These are phyloP conservation scores for Salvelinus namaycush DNA, from an alignment of 2,113 vertebrate genomes.

Conservation along the genomic window DNA sequence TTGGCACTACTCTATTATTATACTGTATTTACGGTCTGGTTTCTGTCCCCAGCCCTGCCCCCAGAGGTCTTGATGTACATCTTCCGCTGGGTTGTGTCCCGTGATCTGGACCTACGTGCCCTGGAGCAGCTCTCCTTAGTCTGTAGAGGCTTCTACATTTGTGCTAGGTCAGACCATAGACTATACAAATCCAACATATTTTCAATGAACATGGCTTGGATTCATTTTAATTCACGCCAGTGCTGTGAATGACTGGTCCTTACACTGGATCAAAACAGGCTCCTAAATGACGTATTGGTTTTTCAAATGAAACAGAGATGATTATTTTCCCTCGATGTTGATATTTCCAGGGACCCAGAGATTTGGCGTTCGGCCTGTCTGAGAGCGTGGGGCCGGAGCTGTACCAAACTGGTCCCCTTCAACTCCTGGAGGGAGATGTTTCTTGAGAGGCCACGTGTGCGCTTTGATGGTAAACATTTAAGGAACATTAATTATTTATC, in stretches of 20 bases:
- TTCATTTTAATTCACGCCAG: background rate
- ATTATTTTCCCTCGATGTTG: background rate
- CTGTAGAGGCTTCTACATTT: conserved; percentile 96
- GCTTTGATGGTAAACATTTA: conserved; percentile 86
- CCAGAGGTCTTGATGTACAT: conserved; percentile 97
- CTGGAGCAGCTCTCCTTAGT: conserved; percentile 94
- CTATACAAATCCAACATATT: too few species aligned
- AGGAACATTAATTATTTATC: too few species aligned
- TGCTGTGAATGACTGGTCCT: too few species aligned
- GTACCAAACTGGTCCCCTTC: conserved; percentile 86
- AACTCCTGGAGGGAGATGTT: conserved; percentile 98
- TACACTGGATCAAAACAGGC: background rate
- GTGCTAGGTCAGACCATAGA: conserved; percentile 83
- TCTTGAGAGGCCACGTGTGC: conserved; percentile 89
- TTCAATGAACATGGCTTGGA: conserved; percentile 81
- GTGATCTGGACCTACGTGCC: conserved; percentile 91
- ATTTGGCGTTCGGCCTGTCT: conserved; percentile 94
- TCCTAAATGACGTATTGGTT: background rate
- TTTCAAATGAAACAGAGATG: too few species aligned
- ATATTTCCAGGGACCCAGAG: conserved; percentile 87
- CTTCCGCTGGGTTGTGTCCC: conserved; percentile 98
- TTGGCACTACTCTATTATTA: background rate
- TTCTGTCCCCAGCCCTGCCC: conserved; percentile 88
- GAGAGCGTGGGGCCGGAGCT: conserved; percentile 92
- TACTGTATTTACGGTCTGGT: background rate